Percentiles rank a stretch among this genome's conserved stretches.
phyloP scores from a whole-genome alignment of 2,113 vertebrate species.

The Alouatta palliata region DNA sequence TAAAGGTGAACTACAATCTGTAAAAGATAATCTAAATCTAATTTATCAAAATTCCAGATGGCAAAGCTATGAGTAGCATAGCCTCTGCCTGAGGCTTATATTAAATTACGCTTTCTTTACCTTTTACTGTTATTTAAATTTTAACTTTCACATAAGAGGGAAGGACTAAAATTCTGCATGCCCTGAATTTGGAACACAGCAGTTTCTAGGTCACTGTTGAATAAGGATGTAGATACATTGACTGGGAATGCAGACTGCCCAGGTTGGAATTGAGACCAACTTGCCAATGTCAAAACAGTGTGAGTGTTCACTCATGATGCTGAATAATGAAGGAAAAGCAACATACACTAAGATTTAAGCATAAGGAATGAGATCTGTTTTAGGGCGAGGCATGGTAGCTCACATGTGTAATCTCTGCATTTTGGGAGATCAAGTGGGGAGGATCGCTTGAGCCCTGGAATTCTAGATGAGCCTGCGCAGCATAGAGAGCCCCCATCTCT shows the following conservation, averaged over 20 bases:
- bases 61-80: neutral
- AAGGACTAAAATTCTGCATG: neutral
- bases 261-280: neutral
- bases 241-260: neutral
- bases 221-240: neutral
- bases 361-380: neutral
- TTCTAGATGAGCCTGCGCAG: too few relatives aligned
- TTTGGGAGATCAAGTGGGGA: neutral
- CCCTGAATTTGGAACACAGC: neutral
- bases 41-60: conserved; percentile 49
- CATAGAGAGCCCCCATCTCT: neutral
- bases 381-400: neutral
- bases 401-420: neutral
- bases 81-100: neutral
- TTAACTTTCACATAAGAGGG: neutral
- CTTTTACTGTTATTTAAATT: neutral
- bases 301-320: neutral
- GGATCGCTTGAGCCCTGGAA: neutral
- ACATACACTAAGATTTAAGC: neutral
- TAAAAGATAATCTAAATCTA: conserved; percentile 49
- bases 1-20: conserved; percentile 40
- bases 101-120: conserved; percentile 25
- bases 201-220: neutral
- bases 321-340: neutral
- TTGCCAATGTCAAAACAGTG: neutral